Evolutionary conservation across 23 tunicate genomes (phyloP), one percentile per base, ranked within the genome.

Genomic region (Trididemnum clinides): DNA sequence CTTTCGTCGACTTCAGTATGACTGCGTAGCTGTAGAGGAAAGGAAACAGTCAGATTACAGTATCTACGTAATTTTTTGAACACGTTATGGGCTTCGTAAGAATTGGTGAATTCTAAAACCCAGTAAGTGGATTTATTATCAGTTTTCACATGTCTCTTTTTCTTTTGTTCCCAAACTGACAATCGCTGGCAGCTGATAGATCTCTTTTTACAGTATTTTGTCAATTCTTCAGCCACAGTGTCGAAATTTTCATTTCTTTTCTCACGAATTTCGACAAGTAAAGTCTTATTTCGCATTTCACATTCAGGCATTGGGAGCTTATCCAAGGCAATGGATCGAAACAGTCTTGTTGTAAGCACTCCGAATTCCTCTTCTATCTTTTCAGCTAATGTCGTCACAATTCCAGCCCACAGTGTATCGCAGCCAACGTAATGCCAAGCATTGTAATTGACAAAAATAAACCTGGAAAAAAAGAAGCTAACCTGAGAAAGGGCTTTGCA

Each of bases 351-450:
- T 32, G 65, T 62, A 51, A 82, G 69, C 37, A 88, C 81, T 1
- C 93, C 93, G 50, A 83, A 89, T 38, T 89, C 84, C 15, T 70
- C 73, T 75, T 89, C 93, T 0, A 89, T 75, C 3, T 70, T 71
- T 21, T 89, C 88, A 6, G 93, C 77, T 2, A 89, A 31, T 28
- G 88, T 74, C 23, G 86, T 89, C 21, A 85, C 80, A 30, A 89
- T 89, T 2, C 87, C 93, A 63, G 93, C 93, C 93, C 93, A 89
- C 83, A 89, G 33, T 25, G 23, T 74, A 33, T 89, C 93, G 65
- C 93, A 86, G 54, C 93, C 93, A 39, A 80, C 88, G 37, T 74
- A 89, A 21, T 89, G 88, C 93, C 93, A 89, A 23, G 93, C 93
- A 19, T 85, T 89, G 57, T 83, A 89, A 31, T 89, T 76, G 64